Evolutionary conservation across 2,113 vertebrate genomes (phyloP).

Genomic region (Erpornis zantholeuca): DNA sequence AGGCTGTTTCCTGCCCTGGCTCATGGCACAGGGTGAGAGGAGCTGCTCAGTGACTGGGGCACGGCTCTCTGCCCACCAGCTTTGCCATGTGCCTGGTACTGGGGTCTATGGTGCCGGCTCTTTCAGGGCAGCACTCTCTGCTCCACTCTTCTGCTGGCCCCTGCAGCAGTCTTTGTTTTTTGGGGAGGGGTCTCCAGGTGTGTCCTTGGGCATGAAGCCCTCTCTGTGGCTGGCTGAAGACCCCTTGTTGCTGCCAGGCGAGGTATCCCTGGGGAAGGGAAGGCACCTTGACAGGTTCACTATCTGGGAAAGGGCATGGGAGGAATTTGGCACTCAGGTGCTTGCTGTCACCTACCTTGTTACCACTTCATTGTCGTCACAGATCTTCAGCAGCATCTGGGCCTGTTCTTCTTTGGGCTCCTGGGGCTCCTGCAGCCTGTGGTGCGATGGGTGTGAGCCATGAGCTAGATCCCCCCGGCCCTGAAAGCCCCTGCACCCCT

Average conservation of each 20-base stretch:
- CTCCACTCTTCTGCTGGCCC: background rate
- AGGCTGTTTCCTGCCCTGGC: background rate
- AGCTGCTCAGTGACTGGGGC: fast-evolving
- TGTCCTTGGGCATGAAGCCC: background rate
- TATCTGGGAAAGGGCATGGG: fast-evolving
- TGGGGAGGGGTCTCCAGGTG: conserved; percentile 17
- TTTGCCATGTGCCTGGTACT: fast-evolving
- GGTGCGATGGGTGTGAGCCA: fast-evolving
- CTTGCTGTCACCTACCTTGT: conserved; percentile 62
- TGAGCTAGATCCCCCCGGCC: fast-evolving
- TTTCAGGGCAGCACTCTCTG: background rate
- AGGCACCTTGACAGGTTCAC: background rate
- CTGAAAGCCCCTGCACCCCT: background rate
- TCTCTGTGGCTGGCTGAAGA: background rate
- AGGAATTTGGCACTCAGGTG: background rate
- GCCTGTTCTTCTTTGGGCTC: conserved; percentile 75
- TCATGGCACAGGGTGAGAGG: background rate
- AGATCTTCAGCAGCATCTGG: conserved; percentile 70
- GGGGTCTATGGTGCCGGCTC: conserved; percentile 43
- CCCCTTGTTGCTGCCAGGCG: background rate
- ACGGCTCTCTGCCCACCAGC: fast-evolving
- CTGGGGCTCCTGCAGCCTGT: conserved; percentile 77
- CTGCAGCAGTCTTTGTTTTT: conserved; percentile 66
- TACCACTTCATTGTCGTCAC: conserved; percentile 44
- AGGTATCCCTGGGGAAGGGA: conserved; percentile 56